These are phyloP conservation scores for Drosophila suzukii DNA, from an alignment of 1,140 invertebrate genomes.

Conservation along the genomic window DNA sequence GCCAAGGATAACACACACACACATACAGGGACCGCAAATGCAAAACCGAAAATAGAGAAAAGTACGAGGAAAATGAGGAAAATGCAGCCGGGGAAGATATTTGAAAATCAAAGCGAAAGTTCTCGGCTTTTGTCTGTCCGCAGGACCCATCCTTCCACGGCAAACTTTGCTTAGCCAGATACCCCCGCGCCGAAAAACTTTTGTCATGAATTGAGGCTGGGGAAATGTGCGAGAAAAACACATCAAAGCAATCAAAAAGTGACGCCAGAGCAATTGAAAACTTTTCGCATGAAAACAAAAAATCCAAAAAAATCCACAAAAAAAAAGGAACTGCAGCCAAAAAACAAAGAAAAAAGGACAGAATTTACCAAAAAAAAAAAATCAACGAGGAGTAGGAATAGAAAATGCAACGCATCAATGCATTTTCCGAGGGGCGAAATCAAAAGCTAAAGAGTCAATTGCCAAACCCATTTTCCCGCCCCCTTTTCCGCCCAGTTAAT, in stretches of 20 bases:
- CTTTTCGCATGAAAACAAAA: constrained; percentile 71
- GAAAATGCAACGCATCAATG: constrained; percentile 76
- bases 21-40: constrained; percentile 32
- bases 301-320: constrained; percentile 6
- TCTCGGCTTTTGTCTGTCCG: constrained; percentile 67
- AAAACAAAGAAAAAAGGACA: constrained; percentile 45
- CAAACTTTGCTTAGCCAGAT: constrained; percentile 30
- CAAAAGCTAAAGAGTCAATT: constrained; percentile 69
- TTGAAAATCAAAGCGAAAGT: constrained; percentile 83
- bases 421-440: constrained; percentile 48
- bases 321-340: constrained; percentile 17
- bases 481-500: constrained; percentile 66
- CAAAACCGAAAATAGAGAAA: constrained; percentile 25
- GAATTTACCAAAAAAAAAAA: constrained; percentile 37
- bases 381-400: constrained; percentile 38
- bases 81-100: constrained; percentile 45
- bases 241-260: constrained; percentile 84
- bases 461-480: constrained; percentile 10
- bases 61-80: constrained; percentile 24
- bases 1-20: constrained; percentile 63
- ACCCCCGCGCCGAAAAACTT: constrained; percentile 67
- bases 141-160: constrained; percentile 39
- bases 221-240: constrained; percentile 82
- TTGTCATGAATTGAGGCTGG: constrained; percentile 81
- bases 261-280: constrained; percentile 84